These are phyloP conservation scores for Epirrhoe tristata DNA, from an alignment of 2,888 invertebrate genomes.

Conservation along the genomic window DNA sequence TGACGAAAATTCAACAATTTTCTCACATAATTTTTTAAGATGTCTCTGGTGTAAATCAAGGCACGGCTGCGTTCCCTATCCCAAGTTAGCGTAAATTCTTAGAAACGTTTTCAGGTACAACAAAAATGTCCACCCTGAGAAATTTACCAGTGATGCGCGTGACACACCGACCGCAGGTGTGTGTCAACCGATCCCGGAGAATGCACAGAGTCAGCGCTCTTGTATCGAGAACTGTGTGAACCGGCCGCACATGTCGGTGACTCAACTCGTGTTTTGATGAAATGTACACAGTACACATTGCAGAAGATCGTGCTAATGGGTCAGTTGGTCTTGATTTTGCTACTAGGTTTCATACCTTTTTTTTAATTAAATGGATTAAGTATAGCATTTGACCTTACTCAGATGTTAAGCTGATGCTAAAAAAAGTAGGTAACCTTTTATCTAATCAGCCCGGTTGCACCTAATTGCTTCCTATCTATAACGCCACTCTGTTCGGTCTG, in stretches of 20 bases:
- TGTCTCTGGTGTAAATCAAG: neutral
- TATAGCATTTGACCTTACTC: too few species aligned
- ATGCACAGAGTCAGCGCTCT: constrained; percentile 68
- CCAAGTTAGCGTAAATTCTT: neutral
- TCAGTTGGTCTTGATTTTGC: neutral
- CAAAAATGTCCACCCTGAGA: constrained; percentile 16
- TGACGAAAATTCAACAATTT: too few species aligned
- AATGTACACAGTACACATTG: neutral
- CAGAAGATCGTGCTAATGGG: neutral
- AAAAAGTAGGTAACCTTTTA: too few species aligned
- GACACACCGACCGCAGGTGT: constrained; percentile 65
- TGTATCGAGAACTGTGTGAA: constrained; percentile 72
- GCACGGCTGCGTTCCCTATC: neutral
- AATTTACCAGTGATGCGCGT: constrained; percentile 20
- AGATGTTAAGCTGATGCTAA: too few species aligned
- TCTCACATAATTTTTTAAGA: too few species aligned
- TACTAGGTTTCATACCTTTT: neutral
- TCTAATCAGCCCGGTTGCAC: too few species aligned
- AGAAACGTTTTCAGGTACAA: neutral
- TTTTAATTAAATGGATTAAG: too few species aligned
- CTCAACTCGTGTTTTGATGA: constrained; percentile 60
- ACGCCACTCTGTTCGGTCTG: too few species aligned
- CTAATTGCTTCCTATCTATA: too few species aligned
- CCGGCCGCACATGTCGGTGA: constrained; percentile 58
- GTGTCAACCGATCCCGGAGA: constrained; percentile 70